Evolutionary conservation across 2,113 vertebrate genomes (phyloP), one percentile per base, ranked within the genome.

Genomic region (Anhinga anhinga): DNA sequence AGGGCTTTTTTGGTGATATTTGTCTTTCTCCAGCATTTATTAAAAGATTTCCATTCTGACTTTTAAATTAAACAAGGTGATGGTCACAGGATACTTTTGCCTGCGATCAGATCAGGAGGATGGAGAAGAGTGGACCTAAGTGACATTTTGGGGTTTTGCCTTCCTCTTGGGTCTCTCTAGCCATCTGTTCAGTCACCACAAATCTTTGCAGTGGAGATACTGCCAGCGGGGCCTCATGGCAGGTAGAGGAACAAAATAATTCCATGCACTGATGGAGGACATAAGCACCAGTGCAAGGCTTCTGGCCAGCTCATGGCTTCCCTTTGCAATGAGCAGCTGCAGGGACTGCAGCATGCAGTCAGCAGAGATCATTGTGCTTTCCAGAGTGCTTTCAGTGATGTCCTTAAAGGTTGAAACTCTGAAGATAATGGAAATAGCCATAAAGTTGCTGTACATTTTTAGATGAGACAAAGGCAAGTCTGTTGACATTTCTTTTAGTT

Each of bases 181-280:
- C 27, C 30, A 59, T 5, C 13, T 9, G 13, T 29, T 36, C 79
- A 63, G 27, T 63, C 25, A 45, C 20, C 61, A 59, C 29, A 61
- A 16, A 13, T 3, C 13, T 70, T 30, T 11, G 13, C 55, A 61
- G 15, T 22, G 30, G 38, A 8, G 4, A 32, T 15, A 11, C 16
- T 56, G 17, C 38, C 19, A 56, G n/a, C 25, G 38, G 26, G 78
- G 10, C 17, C 22, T 47, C 1, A 0, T 0, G 10, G 38, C 1
- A 3, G 11, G 14, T 4, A 22, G 19, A 82, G 38, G 9, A 42
- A 45, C 17, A 10, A 53, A 80, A 81, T 9, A 1, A 3, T 62
- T 58, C 11, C 15, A 9, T 22, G 38, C 5, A 25, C 8, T 66
- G 19, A 21, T 2, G 7, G 20, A 72, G 29, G 15, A 49, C 8